Percentiles rank a stretch among this genome's conserved stretches.
Conservation (phyloP, 2,888 invertebrate species). For the Trissolcus japonicus region DNA sequence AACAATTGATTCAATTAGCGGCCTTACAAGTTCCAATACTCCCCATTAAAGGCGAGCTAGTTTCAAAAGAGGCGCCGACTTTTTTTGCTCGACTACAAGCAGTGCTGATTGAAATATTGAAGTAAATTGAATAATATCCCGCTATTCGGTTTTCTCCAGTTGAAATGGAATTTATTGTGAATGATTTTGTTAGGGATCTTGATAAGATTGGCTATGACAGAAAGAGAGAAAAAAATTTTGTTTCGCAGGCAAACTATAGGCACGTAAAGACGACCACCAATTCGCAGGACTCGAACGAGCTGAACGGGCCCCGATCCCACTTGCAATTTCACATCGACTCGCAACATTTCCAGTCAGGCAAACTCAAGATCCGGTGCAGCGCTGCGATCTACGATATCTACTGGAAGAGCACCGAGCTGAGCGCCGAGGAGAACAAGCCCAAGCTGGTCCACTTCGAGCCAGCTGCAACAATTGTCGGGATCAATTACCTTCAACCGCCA, state of each 20-base stretch:
- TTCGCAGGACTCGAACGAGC: conserved; percentile 69
- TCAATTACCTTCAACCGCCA: conserved; percentile 73
- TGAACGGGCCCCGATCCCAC: conserved; percentile 77
- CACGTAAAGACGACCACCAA: conserved; percentile 66
- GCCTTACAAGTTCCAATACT: not conserved
- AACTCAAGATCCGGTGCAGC: conserved; percentile 81
- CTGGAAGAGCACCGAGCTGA: conserved; percentile 82
- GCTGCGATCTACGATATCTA: conserved; percentile 83
- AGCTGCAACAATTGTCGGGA: conserved; percentile 71
- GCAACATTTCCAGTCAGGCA: conserved; percentile 78
- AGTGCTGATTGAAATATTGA: not conserved
- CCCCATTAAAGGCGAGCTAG: not conserved
- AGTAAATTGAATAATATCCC: not conserved
- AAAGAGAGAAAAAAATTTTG: not conserved
- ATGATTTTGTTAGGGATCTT: not conserved
- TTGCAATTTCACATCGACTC: conserved; percentile 78
- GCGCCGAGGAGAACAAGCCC: conserved; percentile 79
- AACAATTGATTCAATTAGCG: not conserved
- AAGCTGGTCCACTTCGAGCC: conserved; percentile 67
- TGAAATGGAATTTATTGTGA: not conserved
- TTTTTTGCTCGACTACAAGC: not conserved
- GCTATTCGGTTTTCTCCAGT: not conserved
- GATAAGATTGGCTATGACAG: not conserved
- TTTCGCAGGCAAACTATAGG: conserved; percentile 63
- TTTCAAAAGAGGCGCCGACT: not conserved